Base-by-base conservation (phyloP, 2,888 invertebrate genomes). In the Orchesella flavescens region DNA sequence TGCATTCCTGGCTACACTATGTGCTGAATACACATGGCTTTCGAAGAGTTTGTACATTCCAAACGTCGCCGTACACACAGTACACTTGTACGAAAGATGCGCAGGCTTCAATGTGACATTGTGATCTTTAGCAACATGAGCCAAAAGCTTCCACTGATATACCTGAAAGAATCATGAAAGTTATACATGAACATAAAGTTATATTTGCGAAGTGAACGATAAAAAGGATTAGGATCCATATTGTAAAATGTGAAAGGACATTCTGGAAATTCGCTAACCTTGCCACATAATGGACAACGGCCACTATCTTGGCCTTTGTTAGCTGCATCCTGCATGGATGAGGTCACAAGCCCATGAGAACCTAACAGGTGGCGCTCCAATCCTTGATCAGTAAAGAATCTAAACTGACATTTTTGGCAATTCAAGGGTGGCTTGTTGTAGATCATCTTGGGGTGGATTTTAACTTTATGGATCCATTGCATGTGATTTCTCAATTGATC, bases 391-490 rank as follows among this genome's bases (percentile, higher is more conserved):
- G 98, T 98, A 91, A 98, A 99, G 92, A 98, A 99, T 89, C 97
- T 93, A 90, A 95, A 96, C 91, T 97, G 96, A 92, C 98, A 98
- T 90, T 97, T 97, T 91, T 97, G 97, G 91, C 98, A 98, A 91
- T 96, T 97, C 87, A 98, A 92, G 66, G 97, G 97, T 80, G 98
- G 97, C 91, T 95, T 93, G 91, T 96, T 97, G 91, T 96, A 95
- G 88, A 97, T 96, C 97, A 97, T 97, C 91, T 96, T 97, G 79
- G 97, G 96, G 91, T 97, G 97, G 89, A 97, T 97, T 91, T 97
- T 97, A 88, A 97, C 96, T 93, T 97, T 97, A 91, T 98, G 98
- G 90, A 97, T 97, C 96, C 97, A 97, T 90, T 97, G 97, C 96
- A 98, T 97, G 90, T 98, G 98, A 90, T 97, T 97, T 86, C 97